Percentiles rank a stretch among this genome's conserved stretches.
These are phyloP conservation scores for Orthosia cruda DNA, from an alignment of 2,888 invertebrate genomes.

Conservation along the genomic window DNA sequence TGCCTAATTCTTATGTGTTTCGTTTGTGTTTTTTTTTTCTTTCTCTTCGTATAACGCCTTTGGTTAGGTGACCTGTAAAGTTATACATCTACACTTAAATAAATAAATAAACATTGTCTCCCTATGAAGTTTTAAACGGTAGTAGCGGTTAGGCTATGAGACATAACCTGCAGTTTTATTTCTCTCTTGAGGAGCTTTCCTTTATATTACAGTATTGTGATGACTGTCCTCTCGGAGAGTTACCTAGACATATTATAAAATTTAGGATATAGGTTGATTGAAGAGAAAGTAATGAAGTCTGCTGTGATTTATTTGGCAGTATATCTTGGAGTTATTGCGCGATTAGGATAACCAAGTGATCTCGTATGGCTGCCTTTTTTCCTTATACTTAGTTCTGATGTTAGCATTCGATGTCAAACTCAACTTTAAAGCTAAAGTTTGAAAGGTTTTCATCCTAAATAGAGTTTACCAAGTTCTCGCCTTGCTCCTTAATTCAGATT, in stretches of 20 bases:
- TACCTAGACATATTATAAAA: not conserved
- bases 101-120: too few relatives aligned
- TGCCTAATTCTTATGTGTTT: too few relatives aligned
- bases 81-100: too few relatives aligned
- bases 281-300: too few relatives aligned
- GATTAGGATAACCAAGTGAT: not conserved
- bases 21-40: too few relatives aligned
- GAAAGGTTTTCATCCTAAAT: not conserved
- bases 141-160: conserved; percentile 35
- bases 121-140: conserved; percentile 40
- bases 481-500: not conserved
- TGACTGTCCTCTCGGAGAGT: not conserved
- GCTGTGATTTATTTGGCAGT: too few relatives aligned
- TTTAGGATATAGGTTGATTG: not conserved
- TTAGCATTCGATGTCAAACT: not conserved
- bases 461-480: not conserved
- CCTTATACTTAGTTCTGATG: not conserved
- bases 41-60: too few relatives aligned
- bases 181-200: conserved; percentile 18
- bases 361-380: not conserved
- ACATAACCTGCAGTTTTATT: conserved; percentile 25
- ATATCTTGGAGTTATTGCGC: not conserved
- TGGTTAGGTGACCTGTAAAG: too few relatives aligned
- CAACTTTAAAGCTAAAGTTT: not conserved
- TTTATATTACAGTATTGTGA: conserved; percentile 16